Percentiles rank a stretch among this genome's conserved stretches.
Evolutionary conservation across 2,113 vertebrate species (phyloP).

Genomic region (human): GRCh38 chr11:11873001-11873500

Average conservation of each 20-base stretch:
- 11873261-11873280: constrained; percentile 29
- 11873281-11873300: neutral
- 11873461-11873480: neutral
- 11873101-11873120: neutral
- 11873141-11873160: constrained; percentile 35
- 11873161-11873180: constrained; percentile 13
- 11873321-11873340: neutral
- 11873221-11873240: neutral
- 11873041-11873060: neutral
- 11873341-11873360: neutral
- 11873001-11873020: constrained; percentile 11
- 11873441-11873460: neutral
- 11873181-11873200: neutral
- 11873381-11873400: neutral
- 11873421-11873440: neutral
- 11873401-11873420: neutral
- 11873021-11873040: neutral
- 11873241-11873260: neutral
- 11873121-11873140: neutral
- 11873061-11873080: neutral
- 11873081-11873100: constrained; percentile 26
- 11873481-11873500: neutral
- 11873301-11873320: neutral
- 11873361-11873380: neutral
- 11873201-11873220: neutral